These are phyloP conservation scores for Siniperca obscura DNA, from an alignment of 2,797 vertebrate species.

Conservation along the genomic window DNA sequence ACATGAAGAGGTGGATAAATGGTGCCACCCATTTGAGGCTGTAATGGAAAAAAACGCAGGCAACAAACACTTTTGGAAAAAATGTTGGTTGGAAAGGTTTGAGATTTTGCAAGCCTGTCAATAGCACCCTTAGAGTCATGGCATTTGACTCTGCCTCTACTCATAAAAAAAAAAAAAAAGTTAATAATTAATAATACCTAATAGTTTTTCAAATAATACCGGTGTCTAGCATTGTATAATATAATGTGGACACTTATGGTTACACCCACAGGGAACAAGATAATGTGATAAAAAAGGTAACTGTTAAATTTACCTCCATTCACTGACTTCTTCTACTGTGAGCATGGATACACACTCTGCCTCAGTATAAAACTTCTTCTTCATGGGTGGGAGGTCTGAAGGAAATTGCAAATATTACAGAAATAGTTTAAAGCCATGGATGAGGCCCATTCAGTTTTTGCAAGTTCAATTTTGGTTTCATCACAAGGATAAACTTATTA, in stretches of 20 bases:
- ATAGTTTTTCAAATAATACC: not conserved
- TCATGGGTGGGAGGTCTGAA: slow-evolving; percentile 89
- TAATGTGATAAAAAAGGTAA: not conserved
- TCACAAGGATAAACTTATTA: not conserved
- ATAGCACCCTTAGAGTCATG: not conserved
- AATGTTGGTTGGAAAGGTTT: not conserved
- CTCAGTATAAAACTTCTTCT: slow-evolving; percentile 93
- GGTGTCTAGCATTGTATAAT: not conserved
- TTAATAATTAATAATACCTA: too few species aligned
- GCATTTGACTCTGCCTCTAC: not conserved
- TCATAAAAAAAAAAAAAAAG: not conserved
- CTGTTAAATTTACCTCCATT: slow-evolving; percentile 89
- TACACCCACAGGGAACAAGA: not conserved
- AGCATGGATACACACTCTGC: slow-evolving; percentile 84
- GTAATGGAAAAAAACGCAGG: not conserved
- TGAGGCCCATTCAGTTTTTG: accelerated
- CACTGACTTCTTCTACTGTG: slow-evolving; percentile 85
- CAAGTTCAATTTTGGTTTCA: not conserved
- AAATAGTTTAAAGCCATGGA: not conserved
- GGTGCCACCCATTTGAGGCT: slow-evolving; percentile 6
- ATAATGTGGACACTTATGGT: not conserved
- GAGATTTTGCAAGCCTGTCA: not conserved
- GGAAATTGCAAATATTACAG: not conserved
- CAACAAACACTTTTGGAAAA: not conserved
- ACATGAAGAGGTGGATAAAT: slow-evolving; percentile 8